Evolutionary conservation across 2,113 vertebrate genomes (phyloP), one percentile per base, ranked within the genome.

Genomic region (Passer montanus): DNA sequence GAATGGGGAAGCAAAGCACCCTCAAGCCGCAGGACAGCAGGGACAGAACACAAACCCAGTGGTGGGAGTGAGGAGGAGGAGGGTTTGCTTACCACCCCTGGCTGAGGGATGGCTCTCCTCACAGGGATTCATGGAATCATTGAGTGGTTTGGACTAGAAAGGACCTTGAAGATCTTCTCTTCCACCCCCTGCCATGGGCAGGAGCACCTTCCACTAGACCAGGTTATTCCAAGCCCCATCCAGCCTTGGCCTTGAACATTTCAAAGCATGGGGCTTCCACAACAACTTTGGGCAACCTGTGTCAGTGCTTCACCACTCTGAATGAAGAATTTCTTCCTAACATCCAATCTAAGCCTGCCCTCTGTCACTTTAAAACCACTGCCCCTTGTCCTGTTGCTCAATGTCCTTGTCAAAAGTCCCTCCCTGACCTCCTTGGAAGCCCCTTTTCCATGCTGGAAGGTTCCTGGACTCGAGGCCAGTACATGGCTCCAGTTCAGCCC

Each of bases 401-500:
- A 53, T 35, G 26, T 47, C 28, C 35, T 77, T 33, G 55, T 56
- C 49, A 15, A 17, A 35, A 63, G 13, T 62, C 31, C 31, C 49
- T 70, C 72, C 44, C 27, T 37, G 63, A 6, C 15, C 35, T 49
- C 26, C 35, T 43, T 49, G 43, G 49, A 63, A 70, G 72, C 31
- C 31, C 31, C 15, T 68, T 70, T 56, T 70, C 63, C 15, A 11
- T 11, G 11, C 41, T 77, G 49, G 70, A 35, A 69, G 15, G 10
- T 41, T 55, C 15, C 2, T 64, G 76, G 39, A 52, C 39, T 76
- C 1, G 0, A 74, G 44, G 67, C 1, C 1, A 39, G 33, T 52
- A 50, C 6, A 1, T 16, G n/a, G 39, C 53, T 89, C 27, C 2
- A 1, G 1, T 56, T 64, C 5, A 3, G 22, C 0, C 1, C 15